Evolutionary conservation across 1,140 invertebrate species (phyloP).

Genomic region (Bombus waltoni): DNA sequence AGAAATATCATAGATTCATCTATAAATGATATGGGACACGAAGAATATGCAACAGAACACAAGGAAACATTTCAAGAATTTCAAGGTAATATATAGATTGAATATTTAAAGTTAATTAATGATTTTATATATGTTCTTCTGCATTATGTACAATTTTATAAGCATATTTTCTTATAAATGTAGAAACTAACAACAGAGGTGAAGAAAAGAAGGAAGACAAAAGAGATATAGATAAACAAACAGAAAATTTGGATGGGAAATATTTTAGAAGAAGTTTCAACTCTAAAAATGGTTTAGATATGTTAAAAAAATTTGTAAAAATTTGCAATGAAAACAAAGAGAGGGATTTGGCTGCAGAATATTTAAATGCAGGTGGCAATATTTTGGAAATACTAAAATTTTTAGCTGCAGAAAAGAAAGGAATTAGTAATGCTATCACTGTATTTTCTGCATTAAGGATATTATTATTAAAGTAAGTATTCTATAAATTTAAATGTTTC

Average conservation of each 20-base stretch:
- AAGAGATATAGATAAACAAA: background rate
- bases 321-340: constrained; percentile 72
- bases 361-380: constrained; percentile 86
- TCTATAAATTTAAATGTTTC: background rate
- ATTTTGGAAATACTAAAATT: constrained; percentile 86
- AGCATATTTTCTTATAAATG: background rate
- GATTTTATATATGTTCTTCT: background rate
- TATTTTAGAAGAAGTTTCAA: constrained; percentile 62
- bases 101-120: constrained; percentile 26
- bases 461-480: constrained; percentile 84
- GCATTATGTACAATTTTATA: background rate
- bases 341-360: constrained; percentile 84
- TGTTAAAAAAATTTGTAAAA: constrained; percentile 64
- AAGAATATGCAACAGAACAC: background rate
- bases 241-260: constrained; percentile 60
- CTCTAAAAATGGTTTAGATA: constrained; percentile 43
- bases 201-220: background rate
- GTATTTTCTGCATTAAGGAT: constrained; percentile 86
- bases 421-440: constrained; percentile 82
- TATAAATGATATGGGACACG: background rate
- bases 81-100: background rate
- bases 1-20: background rate
- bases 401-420: constrained; percentile 83
- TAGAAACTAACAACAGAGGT: constrained; percentile 10
- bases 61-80: background rate